A percentile compares a stretch with the other conserved stretches of the same genome.
These are phyloP conservation scores for Planococcus citri DNA, from an alignment of 1,140 invertebrate species.

Conservation along the genomic window DNA sequence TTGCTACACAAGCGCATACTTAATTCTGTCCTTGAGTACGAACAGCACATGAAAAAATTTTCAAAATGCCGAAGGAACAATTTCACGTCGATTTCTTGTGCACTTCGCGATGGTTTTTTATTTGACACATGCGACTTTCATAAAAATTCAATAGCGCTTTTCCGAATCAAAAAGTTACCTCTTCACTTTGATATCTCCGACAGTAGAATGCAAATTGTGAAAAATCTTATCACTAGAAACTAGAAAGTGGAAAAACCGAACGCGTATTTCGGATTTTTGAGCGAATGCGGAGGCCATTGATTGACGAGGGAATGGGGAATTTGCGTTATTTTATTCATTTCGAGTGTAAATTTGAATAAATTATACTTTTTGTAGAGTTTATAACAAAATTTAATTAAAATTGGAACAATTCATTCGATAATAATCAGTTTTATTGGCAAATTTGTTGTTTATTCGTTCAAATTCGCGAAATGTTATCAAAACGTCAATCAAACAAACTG, in stretches of 20 bases:
- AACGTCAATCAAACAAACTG: no score
- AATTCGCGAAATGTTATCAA: no score
- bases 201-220: neutral
- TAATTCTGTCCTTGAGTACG: slow-evolving; percentile 9
- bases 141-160: neutral
- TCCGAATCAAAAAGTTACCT: neutral
- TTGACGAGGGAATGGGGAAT: no score
- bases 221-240: slow-evolving; percentile 11
- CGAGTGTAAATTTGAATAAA: no score
- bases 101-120: neutral
- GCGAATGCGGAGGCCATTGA: neutral
- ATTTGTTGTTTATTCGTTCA: no score
- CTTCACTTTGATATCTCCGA: neutral
- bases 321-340: no score
- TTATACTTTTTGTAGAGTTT: no score
- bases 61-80: neutral
- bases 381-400: no score
- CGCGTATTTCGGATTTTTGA: neutral
- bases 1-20: neutral
- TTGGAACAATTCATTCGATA: no score
- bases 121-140: slow-evolving; percentile 8
- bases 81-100: neutral
- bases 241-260: neutral
- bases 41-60: neutral
- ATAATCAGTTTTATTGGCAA: no score